These are phyloP conservation scores for Actinia tenebrosa DNA, from an alignment of 64 coral and sea anemone species.

Conservation along the genomic window DNA sequence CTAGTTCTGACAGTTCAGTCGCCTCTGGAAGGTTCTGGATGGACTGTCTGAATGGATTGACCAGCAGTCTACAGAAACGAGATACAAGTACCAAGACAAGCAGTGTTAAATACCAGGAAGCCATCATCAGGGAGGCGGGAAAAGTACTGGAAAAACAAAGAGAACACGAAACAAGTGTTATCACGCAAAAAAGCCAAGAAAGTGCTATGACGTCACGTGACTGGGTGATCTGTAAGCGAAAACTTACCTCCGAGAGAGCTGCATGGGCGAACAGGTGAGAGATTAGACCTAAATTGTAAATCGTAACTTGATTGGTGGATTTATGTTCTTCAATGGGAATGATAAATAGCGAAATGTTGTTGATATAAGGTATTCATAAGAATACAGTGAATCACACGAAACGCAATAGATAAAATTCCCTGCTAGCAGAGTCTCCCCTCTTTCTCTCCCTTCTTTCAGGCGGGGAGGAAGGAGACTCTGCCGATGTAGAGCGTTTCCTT, in stretches of 20 bases:
- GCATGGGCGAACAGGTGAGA: conserved; percentile 74
- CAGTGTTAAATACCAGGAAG: conserved; percentile 54
- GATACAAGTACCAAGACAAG: conserved; percentile 55
- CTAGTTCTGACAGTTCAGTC: conserved; percentile 48
- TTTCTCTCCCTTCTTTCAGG: too few species aligned
- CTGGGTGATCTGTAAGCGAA: conserved; percentile 73
- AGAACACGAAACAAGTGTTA: conserved; percentile 29
- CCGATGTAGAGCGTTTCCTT: too few species aligned
- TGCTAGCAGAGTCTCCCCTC: too few species aligned
- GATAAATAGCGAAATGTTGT: too few species aligned
- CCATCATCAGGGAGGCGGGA: conserved; percentile 36
- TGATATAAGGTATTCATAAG: too few species aligned
- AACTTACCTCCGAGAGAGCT: conserved; percentile 63
- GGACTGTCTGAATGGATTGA: conserved; percentile 80
- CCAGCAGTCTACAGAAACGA: conserved; percentile 36
- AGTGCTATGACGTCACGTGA: conserved; percentile 21
- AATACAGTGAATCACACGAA: too few species aligned
- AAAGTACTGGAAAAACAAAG: conserved; percentile 57
- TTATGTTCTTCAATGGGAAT: too few species aligned
- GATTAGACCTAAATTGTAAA: not conserved
- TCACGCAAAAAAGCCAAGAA: conserved; percentile 27
- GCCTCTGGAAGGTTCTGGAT: conserved; percentile 92
- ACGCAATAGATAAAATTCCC: too few species aligned
- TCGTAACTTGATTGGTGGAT: too few species aligned
- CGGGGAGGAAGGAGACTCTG: too few species aligned